Base-by-base conservation (phyloP, 23 tunicate species). In the Trididemnum clinides region DNA sequence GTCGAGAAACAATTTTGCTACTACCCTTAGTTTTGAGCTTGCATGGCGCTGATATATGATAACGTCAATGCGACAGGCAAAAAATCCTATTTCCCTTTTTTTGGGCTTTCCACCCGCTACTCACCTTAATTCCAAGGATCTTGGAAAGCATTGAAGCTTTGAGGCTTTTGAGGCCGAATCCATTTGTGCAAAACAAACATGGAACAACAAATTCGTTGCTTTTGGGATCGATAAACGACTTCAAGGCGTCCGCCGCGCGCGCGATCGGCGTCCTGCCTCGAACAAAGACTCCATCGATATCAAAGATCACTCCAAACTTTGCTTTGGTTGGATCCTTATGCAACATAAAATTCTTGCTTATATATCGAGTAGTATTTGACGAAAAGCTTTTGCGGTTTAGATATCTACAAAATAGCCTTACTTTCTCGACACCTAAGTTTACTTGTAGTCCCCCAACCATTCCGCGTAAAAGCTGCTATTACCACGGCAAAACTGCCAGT, bases 251-350 rank as follows among this genome's bases (percentile, higher is more conserved):
- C 3, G 54, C 39, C 1, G 98, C 98, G 0, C 27, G 25, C 23
- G 95, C 90, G 32, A 95, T 95, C 49, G 91, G 91, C 19, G 98
- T 90, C 37, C 86, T 83, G 34, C 98, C 98, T 6, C 98, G 83
- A 59, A 95, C 74, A 0, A 95, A 83, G 19, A 95, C 98, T 20
- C 98, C 98, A 72, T 95, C 98, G 72, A 95, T 95, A 75, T 95
- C 98, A 70, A 95, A 95, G 91, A 95, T 78, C 20, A 90, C 51
- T 28, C 98, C 98, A 57, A 90, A 95, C 51, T 71, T 58, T 7
- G 54, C 54, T 15, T 7, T 44, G 54, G 12, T 44, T n/a, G n/a
- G n/a, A n/a, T n/a, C n/a, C n/a, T n/a, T n/a, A n/a, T n/a, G n/a
- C n/a, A n/a, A n/a, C n/a, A n/a, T n/a, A n/a, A n/a, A n/a, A n/a